phyloP scores from a whole-genome alignment of 2,888 invertebrate genomes.

The Chorisops tibialis region DNA sequence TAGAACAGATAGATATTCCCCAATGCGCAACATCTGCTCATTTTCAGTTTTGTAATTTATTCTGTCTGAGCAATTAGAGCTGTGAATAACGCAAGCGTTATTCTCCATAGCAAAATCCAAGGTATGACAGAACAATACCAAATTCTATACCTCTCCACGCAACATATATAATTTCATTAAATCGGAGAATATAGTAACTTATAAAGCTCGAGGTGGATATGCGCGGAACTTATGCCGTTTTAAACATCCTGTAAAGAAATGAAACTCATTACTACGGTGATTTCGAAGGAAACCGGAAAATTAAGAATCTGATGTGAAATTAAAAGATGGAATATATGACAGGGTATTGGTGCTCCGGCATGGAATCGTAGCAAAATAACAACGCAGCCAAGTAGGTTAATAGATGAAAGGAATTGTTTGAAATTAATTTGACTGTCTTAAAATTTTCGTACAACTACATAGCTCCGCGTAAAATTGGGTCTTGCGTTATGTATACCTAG shows the following conservation, averaged over 20 bases:
- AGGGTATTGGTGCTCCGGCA: too few species aligned
- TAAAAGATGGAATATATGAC: too few species aligned
- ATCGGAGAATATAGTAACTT: conserved; percentile 6
- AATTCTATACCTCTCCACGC: conserved; percentile 1
- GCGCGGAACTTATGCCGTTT: conserved; percentile 8
- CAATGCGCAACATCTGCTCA: conserved; percentile 33
- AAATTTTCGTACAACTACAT: too few species aligned
- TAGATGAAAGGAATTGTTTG: too few species aligned
- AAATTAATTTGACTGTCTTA: too few species aligned
- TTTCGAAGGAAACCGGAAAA: conserved; percentile 38
- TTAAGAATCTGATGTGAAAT: conserved; percentile 29
- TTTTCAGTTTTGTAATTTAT: conserved; percentile 35
- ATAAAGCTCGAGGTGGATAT: not conserved
- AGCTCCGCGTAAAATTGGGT: too few species aligned
- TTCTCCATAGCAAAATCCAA: not conserved
- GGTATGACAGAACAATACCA: conserved; percentile 1
- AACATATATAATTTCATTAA: conserved; percentile 22
- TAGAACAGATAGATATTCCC: too few species aligned
- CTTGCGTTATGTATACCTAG: too few species aligned
- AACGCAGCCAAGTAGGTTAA: too few species aligned
- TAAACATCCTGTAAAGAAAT: conserved; percentile 32
- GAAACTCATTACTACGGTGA: conserved; percentile 35
- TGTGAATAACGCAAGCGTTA: not conserved
- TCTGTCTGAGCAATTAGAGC: conserved; percentile 37
- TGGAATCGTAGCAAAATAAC: too few species aligned